Base-by-base conservation (phyloP, 2,888 invertebrate species). In the Caradrina clavipalpis region DNA sequence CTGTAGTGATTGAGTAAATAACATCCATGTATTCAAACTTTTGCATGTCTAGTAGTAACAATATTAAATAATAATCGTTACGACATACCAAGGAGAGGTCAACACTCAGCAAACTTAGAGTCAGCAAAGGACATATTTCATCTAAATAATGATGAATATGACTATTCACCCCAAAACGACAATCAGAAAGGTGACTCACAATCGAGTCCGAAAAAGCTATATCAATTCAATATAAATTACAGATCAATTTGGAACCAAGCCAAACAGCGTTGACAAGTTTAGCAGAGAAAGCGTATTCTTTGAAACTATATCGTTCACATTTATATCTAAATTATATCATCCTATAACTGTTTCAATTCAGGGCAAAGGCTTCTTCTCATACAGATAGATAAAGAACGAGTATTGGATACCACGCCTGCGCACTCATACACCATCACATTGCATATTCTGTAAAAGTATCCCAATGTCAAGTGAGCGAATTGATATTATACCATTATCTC, bases 181-280 rank as follows among this genome's bases (percentile, higher is more conserved):
- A 45, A 45, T 66, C 66, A 42, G 56, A 70, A 22, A n/a, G n/a
- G 15, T 31, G 45, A 22, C 50, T 21, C 11, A 39, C 4, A 39
- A 3, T 47, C 15, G 31, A 51, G 35, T 50, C 39, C 50, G 21
- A 51, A 77, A 45, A 56, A 55, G 50, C 50, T 19, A 56, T 60
- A 77, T 71, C 77, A 71, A 39, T 73, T 42, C 19, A 13, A 77
- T 60, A 77, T 77, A 77, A 77, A 77, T 73, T 71, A 60, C 50
- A 56, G 56, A 77, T 60, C 77, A 71, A 77, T 73, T 77, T 73
- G 73, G 78, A 77, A 56, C 31, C 21, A 39, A 31, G 72, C 73
- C 73, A 73, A 50, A 42, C n/a, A 39, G 50, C 8, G 58, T 45
- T 53, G 72, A 60, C 61, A 56, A 71, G 47, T 77, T 19, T n/a